Conservation (phyloP, 2,113 vertebrate species). For the Semicossyphus pulcher region DNA sequence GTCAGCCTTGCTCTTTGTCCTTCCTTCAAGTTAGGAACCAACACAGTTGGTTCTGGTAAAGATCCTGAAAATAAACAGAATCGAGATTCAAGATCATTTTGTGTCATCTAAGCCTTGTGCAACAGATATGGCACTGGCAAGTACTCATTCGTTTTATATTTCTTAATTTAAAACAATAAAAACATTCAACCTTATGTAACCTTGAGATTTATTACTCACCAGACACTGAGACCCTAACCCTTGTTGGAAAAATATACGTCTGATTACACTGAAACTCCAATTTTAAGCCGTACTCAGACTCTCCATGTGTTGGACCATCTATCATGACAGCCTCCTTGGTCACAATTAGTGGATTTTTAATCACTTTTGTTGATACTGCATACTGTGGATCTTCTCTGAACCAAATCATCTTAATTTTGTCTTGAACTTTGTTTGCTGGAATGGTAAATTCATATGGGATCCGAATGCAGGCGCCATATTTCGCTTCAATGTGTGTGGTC, state of each 20-base stretch:
- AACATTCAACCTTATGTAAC: background rate
- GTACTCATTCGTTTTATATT: too few species aligned
- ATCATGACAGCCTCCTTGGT: accelerated
- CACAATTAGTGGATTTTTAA: accelerated
- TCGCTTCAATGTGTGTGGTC: background rate
- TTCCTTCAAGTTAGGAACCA: background rate
- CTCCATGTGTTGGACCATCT: background rate
- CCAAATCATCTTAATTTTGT: slow-evolving; percentile 2
- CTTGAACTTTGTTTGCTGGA: background rate
- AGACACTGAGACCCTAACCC: slow-evolving; percentile 16
- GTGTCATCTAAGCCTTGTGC: background rate
- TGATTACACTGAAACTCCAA: slow-evolving; percentile 28
- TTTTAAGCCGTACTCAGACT: slow-evolving; percentile 29
- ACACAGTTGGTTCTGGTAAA: background rate
- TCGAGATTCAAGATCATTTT: background rate
- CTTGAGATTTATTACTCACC: slow-evolving; percentile 13
- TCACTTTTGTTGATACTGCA: accelerated
- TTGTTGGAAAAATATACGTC: slow-evolving; percentile 9
- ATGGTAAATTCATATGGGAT: slow-evolving; percentile 1
- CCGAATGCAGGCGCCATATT: accelerated
- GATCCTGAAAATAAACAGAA: slow-evolving; percentile 24
- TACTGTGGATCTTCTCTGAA: slow-evolving; percentile 22
- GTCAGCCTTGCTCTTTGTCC: accelerated
- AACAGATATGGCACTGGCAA: too few species aligned
- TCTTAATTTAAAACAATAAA: too few species aligned